Evolutionary conservation across 1,140 invertebrate species (phyloP).

Genomic region (Leptonema lineaticorne): DNA sequence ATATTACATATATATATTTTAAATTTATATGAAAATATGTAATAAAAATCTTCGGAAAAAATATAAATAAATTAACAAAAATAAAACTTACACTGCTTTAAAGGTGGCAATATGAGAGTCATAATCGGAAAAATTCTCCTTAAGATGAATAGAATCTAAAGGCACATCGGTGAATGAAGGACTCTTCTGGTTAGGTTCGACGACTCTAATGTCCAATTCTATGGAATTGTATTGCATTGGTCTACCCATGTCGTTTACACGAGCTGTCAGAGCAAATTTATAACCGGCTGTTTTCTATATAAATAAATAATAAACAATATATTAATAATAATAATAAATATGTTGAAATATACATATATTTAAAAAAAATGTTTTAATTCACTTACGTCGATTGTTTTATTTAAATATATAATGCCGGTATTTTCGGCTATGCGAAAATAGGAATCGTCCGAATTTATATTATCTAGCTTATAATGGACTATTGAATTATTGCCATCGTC

Average conservation of each 20-base stretch:
- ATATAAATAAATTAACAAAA: too few relatives aligned
- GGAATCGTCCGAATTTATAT: conserved; percentile 59
- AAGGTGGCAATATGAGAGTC: conserved; percentile 67
- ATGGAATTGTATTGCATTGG: conserved; percentile 64
- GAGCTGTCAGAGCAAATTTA: conserved; percentile 71
- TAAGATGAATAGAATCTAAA: conserved; percentile 62
- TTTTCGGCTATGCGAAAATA: conserved; percentile 78
- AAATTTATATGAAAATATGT: neutral
- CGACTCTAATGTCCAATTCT: conserved; percentile 77
- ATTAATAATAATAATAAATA: neutral
- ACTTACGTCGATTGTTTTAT: conserved; percentile 70
- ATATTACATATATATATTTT: too few relatives aligned
- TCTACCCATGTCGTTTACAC: conserved; percentile 74
- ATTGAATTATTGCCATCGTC: conserved; percentile 84
- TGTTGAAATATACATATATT: too few relatives aligned
- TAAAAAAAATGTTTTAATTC: conserved; percentile 20
- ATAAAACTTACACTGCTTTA: conserved; percentile 63
- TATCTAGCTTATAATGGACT: conserved; percentile 65
- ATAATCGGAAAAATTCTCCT: conserved; percentile 73
- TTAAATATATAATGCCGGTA: conserved; percentile 77
- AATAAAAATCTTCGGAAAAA: too few relatives aligned
- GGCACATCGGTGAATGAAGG: conserved; percentile 68
- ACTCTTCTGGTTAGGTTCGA: conserved; percentile 85
- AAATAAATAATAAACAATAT: conserved; percentile 38
- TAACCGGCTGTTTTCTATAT: conserved; percentile 66